phyloP scores from a whole-genome alignment of 1,140 invertebrate species.

The Drosophila leontia region DNA sequence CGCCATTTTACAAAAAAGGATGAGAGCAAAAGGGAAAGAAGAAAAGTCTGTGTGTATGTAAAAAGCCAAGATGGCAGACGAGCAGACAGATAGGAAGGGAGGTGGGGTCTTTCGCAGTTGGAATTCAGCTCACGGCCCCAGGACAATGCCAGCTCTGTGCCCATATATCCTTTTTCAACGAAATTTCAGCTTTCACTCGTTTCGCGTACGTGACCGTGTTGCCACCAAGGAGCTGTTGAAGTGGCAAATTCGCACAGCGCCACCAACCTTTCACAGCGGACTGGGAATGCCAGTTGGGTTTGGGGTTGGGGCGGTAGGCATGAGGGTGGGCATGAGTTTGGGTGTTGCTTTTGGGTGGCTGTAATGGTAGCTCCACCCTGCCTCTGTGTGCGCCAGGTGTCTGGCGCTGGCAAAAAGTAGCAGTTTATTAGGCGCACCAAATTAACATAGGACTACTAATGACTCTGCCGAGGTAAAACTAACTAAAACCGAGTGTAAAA shows the following conservation, averaged over 20 bases:
- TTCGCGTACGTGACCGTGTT: conserved; percentile 74
- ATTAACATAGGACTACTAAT: conserved; percentile 79
- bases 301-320: neutral
- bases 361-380: conserved; percentile 7
- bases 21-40: conserved; percentile 4
- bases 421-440: conserved; percentile 83
- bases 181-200: conserved; percentile 82
- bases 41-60: conserved; percentile 27
- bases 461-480: conserved; percentile 51
- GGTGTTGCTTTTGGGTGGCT: conserved; percentile 5
- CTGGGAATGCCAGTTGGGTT: neutral
- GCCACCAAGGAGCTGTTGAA: conserved; percentile 84
- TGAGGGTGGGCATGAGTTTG: neutral
- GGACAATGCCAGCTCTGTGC: conserved; percentile 76
- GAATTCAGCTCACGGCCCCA: conserved; percentile 65
- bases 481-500: conserved; percentile 1
- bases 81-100: conserved; percentile 31
- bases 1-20: conserved; percentile 63
- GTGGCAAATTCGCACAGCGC: conserved; percentile 83
- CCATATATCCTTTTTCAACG: conserved; percentile 81
- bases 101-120: conserved; percentile 37
- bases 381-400: conserved; percentile 30
- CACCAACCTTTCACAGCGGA: conserved; percentile 28
- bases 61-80: conserved; percentile 67
- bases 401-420: conserved; percentile 60